Evolutionary conservation across 2,113 vertebrate genomes (phyloP).

Genomic region (Meriones unguiculatus): DNA sequence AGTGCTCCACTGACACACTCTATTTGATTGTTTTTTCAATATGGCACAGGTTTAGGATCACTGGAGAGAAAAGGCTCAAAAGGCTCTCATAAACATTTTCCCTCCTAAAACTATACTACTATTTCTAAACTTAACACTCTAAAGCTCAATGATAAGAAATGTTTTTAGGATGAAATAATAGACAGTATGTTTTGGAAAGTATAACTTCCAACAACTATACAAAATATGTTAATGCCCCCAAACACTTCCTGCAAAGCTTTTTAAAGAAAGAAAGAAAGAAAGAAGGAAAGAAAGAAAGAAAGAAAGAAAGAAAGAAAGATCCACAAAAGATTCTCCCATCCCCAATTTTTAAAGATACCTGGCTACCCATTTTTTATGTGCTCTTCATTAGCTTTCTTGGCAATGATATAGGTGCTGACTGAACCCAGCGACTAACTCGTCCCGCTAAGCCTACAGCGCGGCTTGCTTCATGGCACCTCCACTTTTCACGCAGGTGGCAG

Average conservation of each 20-base stretch:
- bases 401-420: neutral
- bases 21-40: neutral
- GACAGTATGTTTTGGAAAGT: constrained; percentile 29
- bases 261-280: neutral
- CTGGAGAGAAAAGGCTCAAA: neutral
- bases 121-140: constrained; percentile 50
- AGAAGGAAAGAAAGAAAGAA: neutral
- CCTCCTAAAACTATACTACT: constrained; percentile 27
- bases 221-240: constrained; percentile 17
- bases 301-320: neutral
- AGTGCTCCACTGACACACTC: constrained; percentile 12
- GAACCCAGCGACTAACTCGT: neutral
- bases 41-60: neutral
- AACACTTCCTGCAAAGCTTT: constrained; percentile 42
- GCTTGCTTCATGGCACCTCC: neutral
- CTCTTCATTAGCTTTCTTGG: constrained; percentile 39
- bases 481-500: neutral
- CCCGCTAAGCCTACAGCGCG: neutral
- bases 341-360: neutral
- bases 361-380: constrained; percentile 14
- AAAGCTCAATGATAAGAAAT: constrained; percentile 16
- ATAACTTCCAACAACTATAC: neutral
- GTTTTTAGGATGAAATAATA: constrained; percentile 54
- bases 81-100: neutral
- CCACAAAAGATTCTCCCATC: neutral